Base-by-base conservation (phyloP, 1,140 invertebrate genomes). In the Teleopsis dalmanni region DNA sequence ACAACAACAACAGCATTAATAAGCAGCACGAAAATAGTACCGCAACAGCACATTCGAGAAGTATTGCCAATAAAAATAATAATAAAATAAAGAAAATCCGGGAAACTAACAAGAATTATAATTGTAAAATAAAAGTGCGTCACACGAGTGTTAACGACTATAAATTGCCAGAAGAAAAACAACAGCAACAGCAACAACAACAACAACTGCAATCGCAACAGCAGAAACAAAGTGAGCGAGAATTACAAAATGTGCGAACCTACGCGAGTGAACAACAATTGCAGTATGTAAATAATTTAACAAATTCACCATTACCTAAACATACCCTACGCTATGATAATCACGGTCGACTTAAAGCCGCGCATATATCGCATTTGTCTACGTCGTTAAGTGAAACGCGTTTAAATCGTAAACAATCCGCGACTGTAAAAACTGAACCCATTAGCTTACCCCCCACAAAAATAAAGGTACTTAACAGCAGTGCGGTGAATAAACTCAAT, bases 251-350 rank as follows among this genome's bases (percentile, higher is more conserved):
- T 13, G 7, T 8, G 13, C 27, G 13, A 8, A 29, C 13, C 27
- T 29, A 13, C 27, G 13, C 7, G 13, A 13, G 7, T 29, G 7
- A 33, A 38, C 48, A 22, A 50, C 47, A 19, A 11, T 5, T 22
- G n/a, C n/a, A n/a, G n/a, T n/a, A n/a, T n/a, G n/a, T n/a, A n/a
- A n/a, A n/a, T n/a, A n/a, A n/a, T n/a, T n/a, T n/a, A n/a, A n/a
- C n/a, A n/a, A 19, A 38, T 18, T 49, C 38, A n/a, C 11, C 41
- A 11, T 18, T 43, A 21, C 52, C 40, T 16, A 51, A 57, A n/a
- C 56, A 57, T 26, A 55, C 57, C 19, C 37, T 62, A 10, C 50
- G 59, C 45, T 66, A 64, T 53, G 64, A 66, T 55, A 54, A 51
- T 36, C 47, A 57, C 19, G 63, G 60, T 2, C 57, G 65, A n/a